A percentile compares a stretch with the other conserved stretches of the same genome.
These are phyloP conservation scores for Sesia bembeciformis DNA, from an alignment of 2,888 invertebrate genomes.

Conservation along the genomic window DNA sequence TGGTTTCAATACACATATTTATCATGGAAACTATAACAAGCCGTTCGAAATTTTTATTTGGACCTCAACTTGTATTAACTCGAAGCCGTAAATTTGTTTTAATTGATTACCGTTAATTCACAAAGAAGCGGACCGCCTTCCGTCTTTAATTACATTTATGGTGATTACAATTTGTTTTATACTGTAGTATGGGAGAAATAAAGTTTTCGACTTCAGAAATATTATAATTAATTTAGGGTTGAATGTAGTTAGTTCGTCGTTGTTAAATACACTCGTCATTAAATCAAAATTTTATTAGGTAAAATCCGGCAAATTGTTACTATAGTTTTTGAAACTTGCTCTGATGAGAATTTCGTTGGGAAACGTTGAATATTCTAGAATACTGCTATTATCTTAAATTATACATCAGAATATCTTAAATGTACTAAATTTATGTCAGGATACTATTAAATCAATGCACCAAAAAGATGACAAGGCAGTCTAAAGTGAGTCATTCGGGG, in stretches of 20 bases:
- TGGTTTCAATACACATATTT: slow-evolving; percentile 43
- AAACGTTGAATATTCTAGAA: too few relatives aligned
- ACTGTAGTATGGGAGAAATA: slow-evolving; percentile 7
- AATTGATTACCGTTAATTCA: slow-evolving; percentile 60
- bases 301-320: too few relatives aligned
- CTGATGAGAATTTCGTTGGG: too few relatives aligned
- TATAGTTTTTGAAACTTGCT: too few relatives aligned
- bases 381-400: too few relatives aligned
- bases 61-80: slow-evolving; percentile 32
- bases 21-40: slow-evolving; percentile 50
- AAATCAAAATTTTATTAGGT: too few relatives aligned
- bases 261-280: too few relatives aligned
- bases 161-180: slow-evolving; percentile 36
- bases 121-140: slow-evolving; percentile 47
- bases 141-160: slow-evolving; percentile 56
- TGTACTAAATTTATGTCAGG: neutral
- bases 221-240: neutral
- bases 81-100: slow-evolving; percentile 50
- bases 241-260: neutral
- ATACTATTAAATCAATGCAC: neutral
- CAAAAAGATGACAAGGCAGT: neutral
- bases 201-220: neutral
- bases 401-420: too few relatives aligned
- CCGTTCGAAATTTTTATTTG: slow-evolving; percentile 35
- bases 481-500: neutral